phyloP scores from a whole-genome alignment of 2,888 invertebrate genomes.

The Leucophora obtusa region DNA sequence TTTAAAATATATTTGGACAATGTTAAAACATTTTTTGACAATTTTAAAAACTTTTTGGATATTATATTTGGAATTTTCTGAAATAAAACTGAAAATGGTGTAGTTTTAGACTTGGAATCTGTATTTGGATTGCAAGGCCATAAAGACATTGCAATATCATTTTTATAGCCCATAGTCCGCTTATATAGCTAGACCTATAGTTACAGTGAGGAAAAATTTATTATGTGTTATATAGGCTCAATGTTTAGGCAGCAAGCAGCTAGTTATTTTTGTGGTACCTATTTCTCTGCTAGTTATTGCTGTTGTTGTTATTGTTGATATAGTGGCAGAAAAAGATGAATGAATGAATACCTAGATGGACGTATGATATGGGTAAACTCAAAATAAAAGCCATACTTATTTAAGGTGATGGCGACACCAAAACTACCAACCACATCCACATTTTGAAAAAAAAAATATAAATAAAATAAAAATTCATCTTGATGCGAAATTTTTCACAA shows the following conservation, averaged over 20 bases:
- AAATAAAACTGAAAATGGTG: no score
- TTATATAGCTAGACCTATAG: conserved; percentile 32
- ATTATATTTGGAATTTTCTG: no score
- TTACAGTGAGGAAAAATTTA: conserved; percentile 50
- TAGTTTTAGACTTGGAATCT: no score
- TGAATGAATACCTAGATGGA: conserved; percentile 43
- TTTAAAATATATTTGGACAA: no score
- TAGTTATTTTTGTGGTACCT: conserved; percentile 14
- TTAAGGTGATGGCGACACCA: conserved; percentile 57
- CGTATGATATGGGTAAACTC: conserved; percentile 44
- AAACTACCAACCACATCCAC: conserved; percentile 8
- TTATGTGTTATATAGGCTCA: conserved; percentile 61
- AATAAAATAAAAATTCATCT: conserved; percentile 32
- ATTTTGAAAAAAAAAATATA: conserved; percentile 24
- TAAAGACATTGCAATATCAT: no score
- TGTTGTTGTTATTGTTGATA: background rate
- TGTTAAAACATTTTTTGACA: no score
- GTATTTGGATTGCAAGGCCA: no score
- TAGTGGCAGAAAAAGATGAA: conserved; percentile 33
- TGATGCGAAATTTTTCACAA: conserved; percentile 28
- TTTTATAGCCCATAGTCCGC: background rate
- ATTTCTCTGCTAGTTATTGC: conserved; percentile 24
- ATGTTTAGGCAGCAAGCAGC: conserved; percentile 16
- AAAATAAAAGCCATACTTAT: conserved; percentile 1
- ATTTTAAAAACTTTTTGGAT: no score